These are phyloP conservation scores for Hofmannophila pseudospretella DNA, from an alignment of 2,888 invertebrate genomes.

Conservation along the genomic window DNA sequence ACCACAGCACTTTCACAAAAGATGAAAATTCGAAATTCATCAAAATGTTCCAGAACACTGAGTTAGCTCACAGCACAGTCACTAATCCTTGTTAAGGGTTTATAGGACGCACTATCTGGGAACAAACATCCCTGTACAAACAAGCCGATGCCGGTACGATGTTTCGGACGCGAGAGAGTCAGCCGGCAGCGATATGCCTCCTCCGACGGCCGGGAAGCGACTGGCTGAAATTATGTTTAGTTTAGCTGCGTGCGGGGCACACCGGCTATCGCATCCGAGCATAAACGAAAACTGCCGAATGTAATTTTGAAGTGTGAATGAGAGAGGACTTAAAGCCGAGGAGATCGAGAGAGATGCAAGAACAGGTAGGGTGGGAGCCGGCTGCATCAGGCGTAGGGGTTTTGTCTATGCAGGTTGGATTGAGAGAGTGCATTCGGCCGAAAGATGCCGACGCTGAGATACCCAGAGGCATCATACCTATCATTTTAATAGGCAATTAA, in stretches of 20 bases:
- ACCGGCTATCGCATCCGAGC: conserved; percentile 76
- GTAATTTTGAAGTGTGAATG: conserved; percentile 63
- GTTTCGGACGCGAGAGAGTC: conserved; percentile 53
- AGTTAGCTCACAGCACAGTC: conserved; percentile 48
- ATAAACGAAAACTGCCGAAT: conserved; percentile 71
- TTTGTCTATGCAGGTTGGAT: conserved; percentile 58
- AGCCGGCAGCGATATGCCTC: conserved; percentile 51
- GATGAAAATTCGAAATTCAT: conserved; percentile 19
- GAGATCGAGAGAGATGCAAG: conserved; percentile 44
- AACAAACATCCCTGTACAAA: conserved; percentile 68
- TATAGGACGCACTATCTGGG: conserved; percentile 62
- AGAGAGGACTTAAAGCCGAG: conserved; percentile 40
- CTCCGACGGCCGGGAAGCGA: conserved; percentile 60
- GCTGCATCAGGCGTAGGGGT: conserved; percentile 54
- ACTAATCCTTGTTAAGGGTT: conserved; percentile 47
- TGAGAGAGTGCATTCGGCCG: conserved; percentile 58
- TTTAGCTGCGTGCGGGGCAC: conserved; percentile 70
- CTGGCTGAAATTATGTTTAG: conserved; percentile 73
- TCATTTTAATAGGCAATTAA: conserved; percentile 51
- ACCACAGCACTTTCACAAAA: conserved; percentile 45
- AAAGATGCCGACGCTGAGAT: conserved; percentile 35
- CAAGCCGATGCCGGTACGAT: conserved; percentile 50
- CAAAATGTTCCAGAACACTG: conserved; percentile 27
- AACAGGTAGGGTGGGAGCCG: conserved; percentile 61
- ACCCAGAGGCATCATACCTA: conserved; percentile 42